Percentiles rank a stretch among this genome's conserved stretches.
Conservation (phyloP, 2,888 invertebrate species). For the Anagyrus pseudococci region DNA sequence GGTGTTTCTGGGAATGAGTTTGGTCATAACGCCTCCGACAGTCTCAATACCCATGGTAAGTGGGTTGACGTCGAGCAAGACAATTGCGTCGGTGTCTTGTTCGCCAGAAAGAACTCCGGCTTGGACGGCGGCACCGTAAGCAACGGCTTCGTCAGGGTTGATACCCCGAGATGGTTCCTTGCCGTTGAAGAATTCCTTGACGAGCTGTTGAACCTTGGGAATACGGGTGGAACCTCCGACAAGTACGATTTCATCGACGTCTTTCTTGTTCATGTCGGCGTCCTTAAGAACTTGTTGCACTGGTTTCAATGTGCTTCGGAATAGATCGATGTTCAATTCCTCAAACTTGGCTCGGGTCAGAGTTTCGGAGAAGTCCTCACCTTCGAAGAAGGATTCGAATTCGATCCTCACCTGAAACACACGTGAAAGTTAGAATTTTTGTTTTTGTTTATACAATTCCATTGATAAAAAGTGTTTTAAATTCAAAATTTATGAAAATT, state of each 20-base stretch:
- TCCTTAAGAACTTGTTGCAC: constrained; percentile 91
- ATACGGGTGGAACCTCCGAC: constrained; percentile 99
- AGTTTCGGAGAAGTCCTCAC: constrained; percentile 98
- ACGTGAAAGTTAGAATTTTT: constrained; percentile 6
- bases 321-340: constrained; percentile 87
- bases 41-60: constrained; percentile 99
- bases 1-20: constrained; percentile 95
- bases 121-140: constrained; percentile 98
- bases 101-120: constrained; percentile 97
- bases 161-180: constrained; percentile 98
- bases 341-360: constrained; percentile 98
- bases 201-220: constrained; percentile 94
- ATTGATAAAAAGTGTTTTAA: background rate
- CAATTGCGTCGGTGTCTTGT: constrained; percentile 95
- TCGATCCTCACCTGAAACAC: constrained; percentile 83
- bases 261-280: constrained; percentile 98
- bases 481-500: background rate
- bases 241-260: constrained; percentile 97
- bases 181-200: constrained; percentile 94
- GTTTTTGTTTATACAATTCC: background rate
- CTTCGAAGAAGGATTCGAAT: constrained; percentile 98
- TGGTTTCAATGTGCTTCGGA: constrained; percentile 72
- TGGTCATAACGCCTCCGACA: constrained; percentile 99
- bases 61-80: constrained; percentile 97
- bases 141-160: constrained; percentile 99